Base-by-base conservation (phyloP, 2,797 vertebrate species). In the Lagocephalus sceleratus region DNA sequence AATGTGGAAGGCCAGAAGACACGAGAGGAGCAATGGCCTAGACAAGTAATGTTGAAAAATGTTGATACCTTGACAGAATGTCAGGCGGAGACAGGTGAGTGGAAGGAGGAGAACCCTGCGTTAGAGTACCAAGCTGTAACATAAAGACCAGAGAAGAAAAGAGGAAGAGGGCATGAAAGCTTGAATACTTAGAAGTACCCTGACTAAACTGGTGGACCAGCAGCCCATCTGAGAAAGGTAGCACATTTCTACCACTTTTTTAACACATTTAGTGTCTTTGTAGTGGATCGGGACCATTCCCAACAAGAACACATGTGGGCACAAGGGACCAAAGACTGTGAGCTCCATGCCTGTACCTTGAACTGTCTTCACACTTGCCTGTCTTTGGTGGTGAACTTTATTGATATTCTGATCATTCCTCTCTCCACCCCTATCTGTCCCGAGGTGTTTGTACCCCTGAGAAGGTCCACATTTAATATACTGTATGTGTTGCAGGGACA, bases 381-480 rank as follows among this genome's bases (percentile, higher is more conserved):
- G 32, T 10, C 3, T 35, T 35, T 35, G 32, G 32, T 35, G 12
- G 11, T 35, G 32, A 35, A 35, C 20, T 70, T 76, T 78, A 88
- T 89, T 76, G 47, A 73, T 81, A 88, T 89, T 89, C 85, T 17
- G 44, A 76, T 75, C 85, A 81, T 66, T 71, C 40, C n/a, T 78
- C 54, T 48, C 66, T 59, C 64, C n/a, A n/a, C n/a, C 20, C 63
- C 58, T 71, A 52, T 57, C 71, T 35, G 32, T 66, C 20, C 51
- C 66, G 39, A 60, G 32, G 32, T 47, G 45, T 57, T 47, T 68
- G 59, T 54, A 54, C 53, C 46, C 57, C 66, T 61, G 56, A 54
- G 66, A 63, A 67, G 57, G 57, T 61, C 47, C 68, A 62, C 73
- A 56, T 61, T 57, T 52, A 45, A 42, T 60, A 57, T 35, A n/a